Base-by-base conservation (phyloP, 1,140 invertebrate species). In the Asobara japonica region DNA sequence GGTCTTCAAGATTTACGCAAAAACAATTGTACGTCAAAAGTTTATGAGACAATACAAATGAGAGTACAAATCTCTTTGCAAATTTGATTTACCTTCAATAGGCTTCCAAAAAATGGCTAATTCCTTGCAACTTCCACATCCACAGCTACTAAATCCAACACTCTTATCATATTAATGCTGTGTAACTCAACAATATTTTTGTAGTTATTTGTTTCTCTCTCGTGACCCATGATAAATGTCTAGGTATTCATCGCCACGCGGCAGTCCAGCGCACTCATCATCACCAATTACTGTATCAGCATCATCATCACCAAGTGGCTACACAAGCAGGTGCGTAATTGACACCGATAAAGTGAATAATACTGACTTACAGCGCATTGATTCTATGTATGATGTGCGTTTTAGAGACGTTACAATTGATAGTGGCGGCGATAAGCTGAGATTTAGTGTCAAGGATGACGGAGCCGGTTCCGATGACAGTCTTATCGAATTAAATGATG, bases 291-390 rank as follows among this genome's bases (percentile, higher is more conserved):
- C 74, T 61, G 74, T 76, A 73, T 70, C 79, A 73, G 60, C 72
- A 51, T 79, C 82, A 45, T 74, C 85, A 22, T 78, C 83, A 60
- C 79, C 83, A 20, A 77, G 82, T 76, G 82, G 86, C 76, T 87
- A 87, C 81, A 87, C 86, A 78, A 88, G 86, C 86, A 88, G 86
- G 86, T 88, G 86, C 84, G 86, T 88, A 87, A 84, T 79, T 81
- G 80, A 83, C 79, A 84, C 81, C 80, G 29, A 62, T 8, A 76
- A 76, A 78, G 75, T 80, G 81, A 83, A 79, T 75, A 85, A 80
- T 79, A 79, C 79, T 84, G 71, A 82, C 86, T 81, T 81, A 83
- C 85, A 80, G 84, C 82, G n/a, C 83, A 83, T 78, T 86, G 81
- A 86, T 77, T 77, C 84, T 82, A 80, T 82, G 78, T 80, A 83